Evolutionary conservation across 2,888 invertebrate species (phyloP).

Genomic region (Stenotaenia linearis): DNA sequence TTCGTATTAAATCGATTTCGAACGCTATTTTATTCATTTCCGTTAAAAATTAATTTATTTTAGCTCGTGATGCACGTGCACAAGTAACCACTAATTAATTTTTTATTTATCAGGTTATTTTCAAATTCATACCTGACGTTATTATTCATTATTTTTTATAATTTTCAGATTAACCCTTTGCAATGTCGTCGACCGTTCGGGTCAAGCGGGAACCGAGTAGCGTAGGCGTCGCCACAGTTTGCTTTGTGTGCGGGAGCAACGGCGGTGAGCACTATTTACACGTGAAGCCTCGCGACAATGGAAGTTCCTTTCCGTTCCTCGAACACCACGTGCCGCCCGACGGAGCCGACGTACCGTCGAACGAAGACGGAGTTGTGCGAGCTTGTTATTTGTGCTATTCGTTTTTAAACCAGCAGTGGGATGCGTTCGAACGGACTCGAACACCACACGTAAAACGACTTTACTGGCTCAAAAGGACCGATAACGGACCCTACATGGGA

Average conservation of each 20-base stretch:
- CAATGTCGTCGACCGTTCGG: conserved; percentile 29
- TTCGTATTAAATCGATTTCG: background rate
- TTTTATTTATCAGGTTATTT: background rate
- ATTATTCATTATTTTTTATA: background rate
- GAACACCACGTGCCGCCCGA: conserved; percentile 80
- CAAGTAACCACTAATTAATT: background rate
- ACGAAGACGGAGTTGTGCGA: conserved; percentile 54
- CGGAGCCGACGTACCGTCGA: conserved; percentile 52
- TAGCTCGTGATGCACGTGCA: background rate
- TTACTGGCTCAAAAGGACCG: conserved; percentile 87
- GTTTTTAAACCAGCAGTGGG: conserved; percentile 84
- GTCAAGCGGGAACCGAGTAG: conserved; percentile 34
- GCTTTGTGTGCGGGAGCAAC: conserved; percentile 32
- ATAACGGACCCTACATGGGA: conserved; percentile 82
- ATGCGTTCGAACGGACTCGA: conserved; percentile 75
- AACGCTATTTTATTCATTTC: background rate
- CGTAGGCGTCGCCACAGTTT: background rate
- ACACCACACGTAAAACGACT: conserved; percentile 80
- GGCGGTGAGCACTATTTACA: conserved; percentile 47
- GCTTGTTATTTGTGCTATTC: conserved; percentile 82
- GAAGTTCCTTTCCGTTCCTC: conserved; percentile 83
- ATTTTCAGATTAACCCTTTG: background rate
- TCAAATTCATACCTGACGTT: background rate
- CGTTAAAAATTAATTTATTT: background rate
- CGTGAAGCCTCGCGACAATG: conserved; percentile 55